Evolutionary conservation across 2,888 invertebrate species (phyloP), one percentile per base, ranked within the genome.

Genomic region (Melinopterus prodromus): DNA sequence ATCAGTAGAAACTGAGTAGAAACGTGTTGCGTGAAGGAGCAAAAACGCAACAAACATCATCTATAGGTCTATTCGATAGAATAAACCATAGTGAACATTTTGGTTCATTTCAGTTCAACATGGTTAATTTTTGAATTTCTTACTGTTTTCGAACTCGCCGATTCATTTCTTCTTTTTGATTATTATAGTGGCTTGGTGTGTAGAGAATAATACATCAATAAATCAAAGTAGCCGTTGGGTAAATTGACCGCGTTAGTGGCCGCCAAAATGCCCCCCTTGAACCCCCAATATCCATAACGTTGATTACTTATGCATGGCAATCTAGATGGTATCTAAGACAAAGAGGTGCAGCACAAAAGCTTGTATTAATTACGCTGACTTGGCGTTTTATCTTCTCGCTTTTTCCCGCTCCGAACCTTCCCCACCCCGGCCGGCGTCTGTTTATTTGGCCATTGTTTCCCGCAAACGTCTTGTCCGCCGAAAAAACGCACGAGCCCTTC

Each of bases 291-390:
- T 77, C 77, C 79, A 80, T 77, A 78, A 80, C 53, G 74, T 69
- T 77, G 81, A 81, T 81, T 81, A 81, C 81, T 81, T 81, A 80
- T 80, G 81, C 79, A 80, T 77, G 77, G 78, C 80, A 79, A 85
- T 84, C 82, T 83, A 83, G 84, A 84, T 85, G 80, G 75, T 82
- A 85, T 85, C 85, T 82, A 79, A 82, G 82, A 84, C 83, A 84
- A 84, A 80, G 84, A 82, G 84, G 84, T 82, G 83, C 83, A 84
- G 83, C 83, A 83, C 83, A 83, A 84, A 85, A 83, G 83, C 81
- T 14, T 74, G 81, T 84, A 85, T 85, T 85, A 85, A 85, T 85
- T 84, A 84, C 84, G 82, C 80, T 85, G 85, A 85, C 83, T 83
- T 78, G 78, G 84, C 84, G 81, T 82, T 84, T 82, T 80, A 75